These are phyloP conservation scores for Norana najaformis DNA, from an alignment of 2,888 invertebrate genomes.

Conservation along the genomic window DNA sequence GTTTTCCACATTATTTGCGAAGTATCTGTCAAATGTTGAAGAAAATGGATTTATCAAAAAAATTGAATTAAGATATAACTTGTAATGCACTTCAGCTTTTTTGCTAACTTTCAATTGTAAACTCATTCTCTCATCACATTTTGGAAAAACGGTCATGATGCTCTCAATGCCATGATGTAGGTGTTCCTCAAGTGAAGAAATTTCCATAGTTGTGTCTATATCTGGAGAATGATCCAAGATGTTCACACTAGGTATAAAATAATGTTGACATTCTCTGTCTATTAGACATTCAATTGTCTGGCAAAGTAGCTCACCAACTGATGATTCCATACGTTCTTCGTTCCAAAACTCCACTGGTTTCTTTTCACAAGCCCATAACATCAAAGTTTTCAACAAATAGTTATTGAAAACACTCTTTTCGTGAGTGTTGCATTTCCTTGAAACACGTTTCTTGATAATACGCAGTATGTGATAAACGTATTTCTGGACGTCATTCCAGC, in stretches of 20 bases:
- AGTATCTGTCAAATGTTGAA: background rate
- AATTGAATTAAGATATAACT: background rate
- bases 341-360: conserved; percentile 9
- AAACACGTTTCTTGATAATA: background rate
- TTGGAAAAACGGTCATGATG: background rate
- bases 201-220: background rate
- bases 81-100: background rate
- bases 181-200: background rate
- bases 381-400: conserved; percentile 21
- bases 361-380: conserved; percentile 29
- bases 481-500: conserved; percentile 21
- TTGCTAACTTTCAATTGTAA: background rate
- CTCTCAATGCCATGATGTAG: background rate
- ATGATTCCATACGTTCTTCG: background rate
- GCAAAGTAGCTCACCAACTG: conserved; percentile 5
- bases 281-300: conserved; percentile 1
- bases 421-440: background rate
- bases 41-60: background rate
- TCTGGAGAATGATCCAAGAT: background rate
- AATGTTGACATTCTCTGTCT: conserved; percentile 21
- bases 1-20: background rate
- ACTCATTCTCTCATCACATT: background rate
- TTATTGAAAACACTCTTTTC: background rate
- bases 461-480: background rate
- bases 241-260: conserved; percentile 22